phyloP scores from a whole-genome alignment of 2,113 vertebrate species.

The Silurus asotus region DNA sequence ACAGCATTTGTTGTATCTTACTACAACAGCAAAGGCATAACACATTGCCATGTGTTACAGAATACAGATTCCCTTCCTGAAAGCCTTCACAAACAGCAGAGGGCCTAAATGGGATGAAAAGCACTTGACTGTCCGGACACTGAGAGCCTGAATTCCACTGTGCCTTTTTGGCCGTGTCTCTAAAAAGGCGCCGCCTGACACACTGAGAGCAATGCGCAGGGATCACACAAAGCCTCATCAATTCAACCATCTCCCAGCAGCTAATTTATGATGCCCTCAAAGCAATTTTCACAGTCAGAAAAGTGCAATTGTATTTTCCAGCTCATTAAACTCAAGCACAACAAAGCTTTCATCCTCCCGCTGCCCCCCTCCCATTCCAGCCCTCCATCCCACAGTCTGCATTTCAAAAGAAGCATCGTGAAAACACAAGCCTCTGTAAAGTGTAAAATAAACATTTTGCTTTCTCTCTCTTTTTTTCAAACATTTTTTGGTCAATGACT shows the following conservation, averaged over 20 bases:
- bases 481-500: constrained; percentile 32
- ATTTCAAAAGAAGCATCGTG: constrained; percentile 56
- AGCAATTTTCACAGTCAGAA: constrained; percentile 82
- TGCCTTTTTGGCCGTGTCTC: constrained; percentile 48
- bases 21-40: constrained; percentile 12
- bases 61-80: constrained; percentile 46
- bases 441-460: constrained; percentile 59
- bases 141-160: constrained; percentile 50
- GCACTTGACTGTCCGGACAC: constrained; percentile 52
- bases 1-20: constrained; percentile 5
- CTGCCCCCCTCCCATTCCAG: constrained; percentile 57
- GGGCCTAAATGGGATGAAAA: constrained; percentile 53
- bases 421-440: constrained; percentile 53
- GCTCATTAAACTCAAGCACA: constrained; percentile 80
- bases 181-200: constrained; percentile 56
- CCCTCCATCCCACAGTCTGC: constrained; percentile 53
- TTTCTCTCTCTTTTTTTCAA: constrained; percentile 16
- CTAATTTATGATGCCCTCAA: constrained; percentile 81
- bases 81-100: constrained; percentile 49
- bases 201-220: constrained; percentile 64
- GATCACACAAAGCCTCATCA: constrained; percentile 74
- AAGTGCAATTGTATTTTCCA: constrained; percentile 84
- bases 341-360: constrained; percentile 74
- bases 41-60: constrained; percentile 31
- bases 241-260: constrained; percentile 74